These are phyloP conservation scores for Gymnocypris eckloni DNA, from an alignment of 2,797 vertebrate species.

Conservation along the genomic window DNA sequence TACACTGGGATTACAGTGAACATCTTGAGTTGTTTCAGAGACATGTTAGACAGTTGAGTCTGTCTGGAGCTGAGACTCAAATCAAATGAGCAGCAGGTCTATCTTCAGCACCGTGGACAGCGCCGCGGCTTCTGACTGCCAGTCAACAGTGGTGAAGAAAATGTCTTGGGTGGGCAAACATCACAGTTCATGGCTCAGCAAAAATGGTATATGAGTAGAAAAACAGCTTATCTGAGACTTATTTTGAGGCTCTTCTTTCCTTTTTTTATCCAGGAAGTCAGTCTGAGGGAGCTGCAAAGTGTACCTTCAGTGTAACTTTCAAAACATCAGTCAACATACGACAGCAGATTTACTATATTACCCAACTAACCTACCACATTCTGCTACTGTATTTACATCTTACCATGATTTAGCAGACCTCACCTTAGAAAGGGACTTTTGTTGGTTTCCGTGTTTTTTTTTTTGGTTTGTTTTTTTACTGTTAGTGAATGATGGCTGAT, in stretches of 20 bases:
- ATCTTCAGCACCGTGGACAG: slow-evolving; percentile 25
- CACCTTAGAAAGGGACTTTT: not conserved
- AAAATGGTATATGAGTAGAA: not conserved
- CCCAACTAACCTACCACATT: not conserved
- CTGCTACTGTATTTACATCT: not conserved
- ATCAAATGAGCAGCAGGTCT: not conserved
- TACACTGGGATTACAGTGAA: slow-evolving; percentile 1
- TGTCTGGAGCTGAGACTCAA: slow-evolving; percentile 4
- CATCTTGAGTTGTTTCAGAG: slow-evolving; percentile 14
- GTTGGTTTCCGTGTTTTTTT: not conserved
- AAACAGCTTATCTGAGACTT: not conserved
- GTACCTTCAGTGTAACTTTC: not conserved
- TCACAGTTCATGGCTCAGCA: not conserved
- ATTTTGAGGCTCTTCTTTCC: not conserved
- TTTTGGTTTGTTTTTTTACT: not conserved
- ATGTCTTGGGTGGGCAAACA: slow-evolving; percentile 15
- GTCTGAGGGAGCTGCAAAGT: not conserved
- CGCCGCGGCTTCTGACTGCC: not conserved
- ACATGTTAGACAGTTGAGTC: not conserved
- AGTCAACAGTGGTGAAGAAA: slow-evolving; percentile 7
- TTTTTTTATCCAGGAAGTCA: not conserved
- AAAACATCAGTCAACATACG: not conserved
- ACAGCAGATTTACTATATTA: not conserved
- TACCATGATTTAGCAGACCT: not conserved
- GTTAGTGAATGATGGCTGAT: not conserved